Percentiles rank a stretch among this genome's conserved stretches.
phyloP scores from a whole-genome alignment of 2,888 invertebrate genomes.

The Epinotia brunnichana region DNA sequence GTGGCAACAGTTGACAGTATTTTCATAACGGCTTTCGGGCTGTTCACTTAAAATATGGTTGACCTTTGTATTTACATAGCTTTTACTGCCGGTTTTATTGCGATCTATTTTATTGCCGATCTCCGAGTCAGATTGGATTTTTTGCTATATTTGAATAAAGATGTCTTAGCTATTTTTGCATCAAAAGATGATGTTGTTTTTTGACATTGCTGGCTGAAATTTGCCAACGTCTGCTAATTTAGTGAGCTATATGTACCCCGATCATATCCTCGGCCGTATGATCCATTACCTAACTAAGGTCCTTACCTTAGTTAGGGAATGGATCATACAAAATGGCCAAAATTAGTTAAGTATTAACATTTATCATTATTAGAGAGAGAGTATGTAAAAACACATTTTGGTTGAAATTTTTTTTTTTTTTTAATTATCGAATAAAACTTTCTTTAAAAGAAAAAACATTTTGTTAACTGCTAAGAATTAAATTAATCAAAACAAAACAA shows the following conservation, averaged over 20 bases:
- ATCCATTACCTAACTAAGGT: no score
- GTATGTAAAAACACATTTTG: not conserved
- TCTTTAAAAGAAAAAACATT: not conserved
- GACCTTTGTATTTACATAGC: conserved; percentile 46
- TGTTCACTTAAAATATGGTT: conserved; percentile 42
- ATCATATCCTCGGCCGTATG: not conserved
- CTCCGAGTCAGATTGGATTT: conserved; percentile 43
- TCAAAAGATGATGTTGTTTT: not conserved
- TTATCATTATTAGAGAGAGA: not conserved
- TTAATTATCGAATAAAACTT: no score
- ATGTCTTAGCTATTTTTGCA: not conserved
- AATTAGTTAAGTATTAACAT: no score
- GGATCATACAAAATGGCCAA: no score
- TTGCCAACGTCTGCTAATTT: not conserved
- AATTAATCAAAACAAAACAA: not conserved
- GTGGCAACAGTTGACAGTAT: conserved; percentile 43
- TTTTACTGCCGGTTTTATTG: conserved; percentile 49
- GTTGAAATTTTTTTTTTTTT: no score
- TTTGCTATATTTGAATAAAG: conserved; percentile 11
- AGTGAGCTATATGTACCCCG: not conserved
- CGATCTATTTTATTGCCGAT: conserved; percentile 53
- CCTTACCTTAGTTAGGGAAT: no score
- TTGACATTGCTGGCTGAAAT: not conserved
- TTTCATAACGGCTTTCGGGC: conserved; percentile 44
- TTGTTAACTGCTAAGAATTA: not conserved